Evolutionary conservation across 2,888 invertebrate genomes (phyloP).

Genomic region (Orthonevra nobilis): DNA sequence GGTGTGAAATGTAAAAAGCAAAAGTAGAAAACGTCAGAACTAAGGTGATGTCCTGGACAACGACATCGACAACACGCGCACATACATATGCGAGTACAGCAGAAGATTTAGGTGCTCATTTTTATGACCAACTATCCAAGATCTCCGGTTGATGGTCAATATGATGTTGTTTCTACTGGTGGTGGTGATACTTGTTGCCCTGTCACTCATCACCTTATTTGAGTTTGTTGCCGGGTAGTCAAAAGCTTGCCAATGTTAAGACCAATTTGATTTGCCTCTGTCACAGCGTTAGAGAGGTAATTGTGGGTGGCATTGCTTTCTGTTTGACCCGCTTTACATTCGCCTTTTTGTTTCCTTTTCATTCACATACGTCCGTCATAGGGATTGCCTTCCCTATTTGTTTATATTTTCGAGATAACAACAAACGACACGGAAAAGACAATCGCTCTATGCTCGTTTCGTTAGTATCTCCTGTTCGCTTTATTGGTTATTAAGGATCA

Average conservation of each 20-base stretch:
- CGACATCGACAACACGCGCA: constrained; percentile 26
- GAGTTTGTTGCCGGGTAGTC: neutral
- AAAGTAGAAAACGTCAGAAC: neutral
- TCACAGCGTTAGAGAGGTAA: constrained; percentile 16
- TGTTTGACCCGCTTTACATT: constrained; percentile 25
- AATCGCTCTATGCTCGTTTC: constrained; percentile 1
- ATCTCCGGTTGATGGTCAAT: constrained; percentile 62
- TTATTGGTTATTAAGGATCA: constrained; percentile 49
- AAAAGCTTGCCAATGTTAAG: neutral
- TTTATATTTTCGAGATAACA: neutral
- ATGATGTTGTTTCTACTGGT: constrained; percentile 2
- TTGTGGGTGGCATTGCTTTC: constrained; percentile 16
- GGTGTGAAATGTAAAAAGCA: constrained; percentile 55
- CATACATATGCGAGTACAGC: too few relatives aligned
- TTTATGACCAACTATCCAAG: constrained; percentile 62
- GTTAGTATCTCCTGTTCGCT: neutral
- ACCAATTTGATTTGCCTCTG: constrained; percentile 49
- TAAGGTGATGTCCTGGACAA: neutral
- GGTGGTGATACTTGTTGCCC: constrained; percentile 58
- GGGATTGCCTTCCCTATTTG: neutral
- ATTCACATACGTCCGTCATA: constrained; percentile 9
- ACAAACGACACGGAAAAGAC: constrained; percentile 6
- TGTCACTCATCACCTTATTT: constrained; percentile 40
- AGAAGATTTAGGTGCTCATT: constrained; percentile 52
- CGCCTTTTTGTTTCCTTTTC: neutral